Percentiles rank a stretch among this genome's conserved stretches.
Conservation (phyloP, 2,888 invertebrate genomes). For the Pyrrhia umbra region DNA sequence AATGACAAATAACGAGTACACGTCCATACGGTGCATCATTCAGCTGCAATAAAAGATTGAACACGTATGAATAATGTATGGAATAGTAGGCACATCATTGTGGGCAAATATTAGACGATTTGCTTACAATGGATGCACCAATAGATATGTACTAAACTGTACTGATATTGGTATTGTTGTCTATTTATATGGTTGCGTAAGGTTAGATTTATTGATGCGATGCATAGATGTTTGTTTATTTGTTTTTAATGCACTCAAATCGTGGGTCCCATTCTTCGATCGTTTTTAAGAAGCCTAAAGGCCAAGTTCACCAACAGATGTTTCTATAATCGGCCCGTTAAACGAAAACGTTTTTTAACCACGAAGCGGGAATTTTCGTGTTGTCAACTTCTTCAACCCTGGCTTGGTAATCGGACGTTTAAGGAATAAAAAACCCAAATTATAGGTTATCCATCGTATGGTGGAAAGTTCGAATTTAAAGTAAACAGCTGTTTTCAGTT, state of each 20-base stretch:
- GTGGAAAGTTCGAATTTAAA: no score
- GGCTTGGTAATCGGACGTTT: no score
- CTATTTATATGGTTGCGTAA: constrained; percentile 15
- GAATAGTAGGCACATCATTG: constrained; percentile 55
- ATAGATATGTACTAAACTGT: constrained; percentile 37
- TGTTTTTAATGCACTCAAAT: not conserved
- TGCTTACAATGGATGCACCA: constrained; percentile 75
- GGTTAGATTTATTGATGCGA: constrained; percentile 13
- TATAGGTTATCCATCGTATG: no score
- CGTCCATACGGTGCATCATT: constrained; percentile 45
- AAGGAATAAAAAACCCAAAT: no score
- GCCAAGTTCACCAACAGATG: no score
- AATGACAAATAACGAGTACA: constrained; percentile 36
- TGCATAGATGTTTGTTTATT: not conserved
- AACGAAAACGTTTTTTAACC: no score
- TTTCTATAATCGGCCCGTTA: no score
- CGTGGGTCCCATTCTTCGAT: not conserved
- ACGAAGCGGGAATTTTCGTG: no score
- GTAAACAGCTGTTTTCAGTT: no score
- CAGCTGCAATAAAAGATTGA: constrained; percentile 64
- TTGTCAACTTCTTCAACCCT: no score
- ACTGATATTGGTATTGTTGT: constrained; percentile 36
- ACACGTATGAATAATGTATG: constrained; percentile 77
- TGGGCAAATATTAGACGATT: constrained; percentile 71
- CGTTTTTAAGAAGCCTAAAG: no score